Base-by-base conservation (phyloP, 2,888 invertebrate genomes). In the Agriopis aurantiaria region DNA sequence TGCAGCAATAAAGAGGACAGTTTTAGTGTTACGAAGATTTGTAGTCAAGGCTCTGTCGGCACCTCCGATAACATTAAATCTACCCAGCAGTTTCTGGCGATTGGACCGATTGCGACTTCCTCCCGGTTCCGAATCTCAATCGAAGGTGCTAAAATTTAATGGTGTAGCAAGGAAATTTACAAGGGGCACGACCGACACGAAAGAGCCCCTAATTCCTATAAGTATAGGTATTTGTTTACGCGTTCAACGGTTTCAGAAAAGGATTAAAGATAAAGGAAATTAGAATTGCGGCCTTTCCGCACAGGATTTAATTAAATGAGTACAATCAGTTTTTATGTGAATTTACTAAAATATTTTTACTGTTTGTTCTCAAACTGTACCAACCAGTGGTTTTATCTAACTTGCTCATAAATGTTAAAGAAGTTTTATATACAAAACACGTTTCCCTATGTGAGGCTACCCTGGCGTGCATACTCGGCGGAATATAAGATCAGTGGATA, bases 361-460 rank as follows among this genome's bases (percentile, higher is more conserved):
- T 11, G 46, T 9, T 58, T 59, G 33, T 10, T 59, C 17, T 43
- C 17, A 7, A 55, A 41, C 11, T 8, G 9, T 45, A 41, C 14
- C 7, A 43, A 23, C 53, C 17, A 49, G 3, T n/a, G 23, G 51
- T 51, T 65, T 45, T 17, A 17, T 51, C 33, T 7, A 7, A 49
- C 17, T 51, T 51, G 17, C 17, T 4, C 51, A 17, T 33, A 52
- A 68, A 76, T 77, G 76, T 74, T 78, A 78, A 79, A 78, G 73
- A 59, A 72, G 74, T 79, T 89, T 88, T 84, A 85, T 85, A 89
- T 75, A 79, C 88, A 72, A 72, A 80, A 82, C 90, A 90, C 90
- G 90, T 88, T 80, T 75, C 80, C 74, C 76, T 76, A 78, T 81
- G 80, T 78, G 23, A 83, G 78, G 80, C 76, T 79, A 80, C 85